Evolutionary conservation across 2,888 invertebrate genomes (phyloP), one percentile per base, ranked within the genome.

Genomic region (Pediacus dermestoides): DNA sequence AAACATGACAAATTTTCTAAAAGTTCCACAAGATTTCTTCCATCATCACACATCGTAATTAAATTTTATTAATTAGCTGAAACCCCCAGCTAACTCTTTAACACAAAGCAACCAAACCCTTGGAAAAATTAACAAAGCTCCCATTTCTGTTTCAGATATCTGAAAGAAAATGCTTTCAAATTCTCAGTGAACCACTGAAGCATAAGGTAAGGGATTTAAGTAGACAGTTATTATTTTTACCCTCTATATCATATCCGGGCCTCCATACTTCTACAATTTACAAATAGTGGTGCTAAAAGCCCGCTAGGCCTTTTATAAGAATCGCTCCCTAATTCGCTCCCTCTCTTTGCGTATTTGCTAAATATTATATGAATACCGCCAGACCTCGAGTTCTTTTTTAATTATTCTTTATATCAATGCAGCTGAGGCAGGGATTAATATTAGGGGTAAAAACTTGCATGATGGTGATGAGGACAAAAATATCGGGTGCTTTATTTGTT

Each of bases 361-460:
- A 58, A 60, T 57, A 57, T 57, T 60, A 55, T 50, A 60, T 57
- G 57, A 58, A 56, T 53, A 50, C 53, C 54, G 41, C 53, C 48
- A 51, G 50, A 48, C 44, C 44, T 45, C 42, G 37, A 46, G 49
- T 48, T 52, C 52, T 55, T 57, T 57, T 58, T 57, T 58, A 60
- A 57, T 58, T 60, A 58, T 55, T 42, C 21, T 18, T 18, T 18
- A 18, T 18, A 18, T 18, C n/a, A 7, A 18, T 18, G n/a, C 21
- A 18, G 21, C 6, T n/a, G n/a, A n/a, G n/a, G n/a, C n/a, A n/a
- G n/a, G n/a, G n/a, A n/a, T n/a, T n/a, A n/a, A n/a, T n/a, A n/a
- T n/a, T n/a, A n/a, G n/a, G n/a, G n/a, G n/a, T n/a, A n/a, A n/a
- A n/a, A n/a, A n/a, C n/a, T n/a, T n/a, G n/a, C n/a, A n/a, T n/a